These are phyloP conservation scores for Gephyroberyx darwinii DNA, from an alignment of 2,797 vertebrate genomes.

Conservation along the genomic window DNA sequence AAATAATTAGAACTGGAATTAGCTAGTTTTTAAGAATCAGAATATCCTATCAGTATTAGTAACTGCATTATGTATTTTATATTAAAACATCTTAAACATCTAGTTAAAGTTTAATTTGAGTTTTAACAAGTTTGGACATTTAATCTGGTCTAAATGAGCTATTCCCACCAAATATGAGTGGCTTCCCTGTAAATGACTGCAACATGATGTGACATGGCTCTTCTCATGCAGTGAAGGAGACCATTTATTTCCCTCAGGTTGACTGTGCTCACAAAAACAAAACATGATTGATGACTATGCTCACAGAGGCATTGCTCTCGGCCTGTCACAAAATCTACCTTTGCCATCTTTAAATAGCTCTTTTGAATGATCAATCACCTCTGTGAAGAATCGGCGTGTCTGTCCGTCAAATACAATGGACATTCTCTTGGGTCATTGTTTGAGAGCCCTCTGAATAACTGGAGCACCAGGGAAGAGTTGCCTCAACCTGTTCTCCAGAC, in stretches of 20 bases:
- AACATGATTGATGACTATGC: background rate
- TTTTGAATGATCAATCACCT: conserved; percentile 3
- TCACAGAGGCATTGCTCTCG: background rate
- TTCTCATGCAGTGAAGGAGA: too few relatives aligned
- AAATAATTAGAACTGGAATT: too few relatives aligned
- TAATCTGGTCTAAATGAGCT: background rate
- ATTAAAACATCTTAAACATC: too few relatives aligned
- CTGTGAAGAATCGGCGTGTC: background rate
- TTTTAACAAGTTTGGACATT: background rate
- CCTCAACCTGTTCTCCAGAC: background rate
- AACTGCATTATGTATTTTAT: background rate
- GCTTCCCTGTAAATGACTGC: background rate
- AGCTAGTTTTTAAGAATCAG: too few relatives aligned
- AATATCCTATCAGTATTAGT: background rate
- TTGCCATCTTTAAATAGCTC: conserved; percentile 1
- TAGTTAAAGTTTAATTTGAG: background rate
- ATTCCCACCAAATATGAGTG: background rate
- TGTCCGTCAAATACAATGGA: conserved; percentile 5
- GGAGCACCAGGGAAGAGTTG: background rate
- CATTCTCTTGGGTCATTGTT: background rate
- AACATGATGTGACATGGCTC: background rate
- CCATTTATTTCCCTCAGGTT: background rate
- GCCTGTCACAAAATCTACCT: background rate
- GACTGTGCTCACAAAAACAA: background rate
- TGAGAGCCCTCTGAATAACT: background rate